Evolutionary conservation across 1,140 invertebrate genomes (phyloP).

Genomic region (Protaetia brevitarsis): DNA sequence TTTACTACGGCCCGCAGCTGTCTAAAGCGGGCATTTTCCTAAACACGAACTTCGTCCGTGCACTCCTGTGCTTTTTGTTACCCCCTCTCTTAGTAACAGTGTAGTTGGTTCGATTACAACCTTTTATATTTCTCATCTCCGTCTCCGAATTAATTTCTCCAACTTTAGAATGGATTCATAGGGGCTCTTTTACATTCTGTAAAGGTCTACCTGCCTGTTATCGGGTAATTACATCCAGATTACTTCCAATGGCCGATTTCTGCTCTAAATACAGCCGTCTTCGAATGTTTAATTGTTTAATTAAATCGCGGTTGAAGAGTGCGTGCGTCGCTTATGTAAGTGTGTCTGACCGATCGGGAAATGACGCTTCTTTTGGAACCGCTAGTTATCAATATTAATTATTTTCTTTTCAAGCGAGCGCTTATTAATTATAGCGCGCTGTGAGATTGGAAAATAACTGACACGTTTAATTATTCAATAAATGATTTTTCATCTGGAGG

Average conservation of each 20-base stretch:
- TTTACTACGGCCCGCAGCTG: slow-evolving; percentile 33
- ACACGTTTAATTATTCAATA: slow-evolving; percentile 4
- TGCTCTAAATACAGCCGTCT: background rate
- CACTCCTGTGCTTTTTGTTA: background rate
- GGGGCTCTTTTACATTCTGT: background rate
- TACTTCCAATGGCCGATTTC: background rate
- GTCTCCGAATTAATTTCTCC: background rate
- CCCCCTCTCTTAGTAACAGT: background rate
- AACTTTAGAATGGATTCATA: background rate
- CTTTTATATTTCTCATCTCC: background rate
- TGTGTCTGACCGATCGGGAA: background rate
- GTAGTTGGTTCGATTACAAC: background rate
- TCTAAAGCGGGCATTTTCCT: background rate
- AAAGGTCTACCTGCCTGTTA: background rate
- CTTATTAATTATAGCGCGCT: slow-evolving; percentile 1
- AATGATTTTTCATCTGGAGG: background rate
- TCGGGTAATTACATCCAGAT: background rate
- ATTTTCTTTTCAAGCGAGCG: background rate
- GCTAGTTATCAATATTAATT: background rate
- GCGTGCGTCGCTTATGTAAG: background rate
- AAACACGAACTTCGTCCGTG: background rate
- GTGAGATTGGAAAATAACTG: background rate
- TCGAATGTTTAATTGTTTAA: slow-evolving; percentile 7
- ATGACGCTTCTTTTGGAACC: background rate
- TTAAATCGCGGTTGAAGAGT: background rate